These are phyloP conservation scores for Tylochromis polylepis DNA, from an alignment of 2,113 vertebrate genomes.

Conservation along the genomic window DNA sequence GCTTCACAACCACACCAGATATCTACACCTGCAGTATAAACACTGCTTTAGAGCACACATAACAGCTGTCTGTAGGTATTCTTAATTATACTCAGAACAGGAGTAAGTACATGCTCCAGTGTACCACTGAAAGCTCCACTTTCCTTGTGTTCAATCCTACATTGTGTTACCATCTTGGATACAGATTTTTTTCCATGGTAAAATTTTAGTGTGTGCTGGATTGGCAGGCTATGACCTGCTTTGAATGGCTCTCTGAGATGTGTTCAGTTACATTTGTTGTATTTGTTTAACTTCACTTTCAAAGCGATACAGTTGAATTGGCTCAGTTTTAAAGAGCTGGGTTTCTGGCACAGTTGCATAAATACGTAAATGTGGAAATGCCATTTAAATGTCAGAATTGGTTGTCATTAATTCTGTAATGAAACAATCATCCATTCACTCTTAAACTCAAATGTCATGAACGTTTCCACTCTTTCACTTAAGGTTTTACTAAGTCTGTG, in stretches of 20 bases:
- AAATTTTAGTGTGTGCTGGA: not conserved
- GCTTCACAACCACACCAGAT: not conserved
- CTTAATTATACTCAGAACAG: not conserved
- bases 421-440: constrained; percentile 10
- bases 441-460: constrained; percentile 19
- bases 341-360: not conserved
- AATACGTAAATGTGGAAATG: constrained; percentile 53
- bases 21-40: constrained; percentile 20
- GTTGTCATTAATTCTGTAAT: constrained; percentile 14
- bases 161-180: not conserved
- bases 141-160: not conserved
- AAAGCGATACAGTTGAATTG: constrained; percentile 5
- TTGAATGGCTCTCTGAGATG: not conserved
- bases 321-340: not conserved
- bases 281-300: constrained; percentile 1
- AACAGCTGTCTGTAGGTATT: not conserved
- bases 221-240: not conserved
- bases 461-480: not conserved
- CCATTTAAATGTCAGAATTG: constrained; percentile 57
- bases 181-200: not conserved
- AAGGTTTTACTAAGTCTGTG: not conserved
- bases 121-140: not conserved
- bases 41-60: not conserved
- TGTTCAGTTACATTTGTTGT: not conserved
- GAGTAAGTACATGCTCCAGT: not conserved